Conservation (phyloP, 2,797 vertebrate genomes). For the Neopelma chrysocephalum region DNA sequence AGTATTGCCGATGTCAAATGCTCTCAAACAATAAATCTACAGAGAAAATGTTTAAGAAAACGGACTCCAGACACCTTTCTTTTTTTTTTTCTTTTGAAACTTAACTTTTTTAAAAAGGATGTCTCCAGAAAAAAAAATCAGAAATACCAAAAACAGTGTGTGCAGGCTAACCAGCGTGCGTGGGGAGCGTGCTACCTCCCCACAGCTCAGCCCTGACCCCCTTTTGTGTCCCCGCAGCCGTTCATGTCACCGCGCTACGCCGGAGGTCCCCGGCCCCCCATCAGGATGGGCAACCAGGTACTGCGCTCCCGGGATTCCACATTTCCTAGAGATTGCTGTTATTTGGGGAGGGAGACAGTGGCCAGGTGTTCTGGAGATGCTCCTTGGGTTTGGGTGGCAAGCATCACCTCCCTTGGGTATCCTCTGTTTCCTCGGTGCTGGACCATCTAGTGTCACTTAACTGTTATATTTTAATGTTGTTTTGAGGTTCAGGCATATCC, state of each 20-base stretch:
- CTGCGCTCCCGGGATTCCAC: background rate
- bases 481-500: background rate
- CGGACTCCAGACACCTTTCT: slow-evolving; percentile 17
- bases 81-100: background rate
- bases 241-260: slow-evolving; percentile 98
- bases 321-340: background rate
- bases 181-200: slow-evolving; percentile 66
- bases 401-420: accelerated
- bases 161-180: slow-evolving; percentile 30
- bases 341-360: background rate
- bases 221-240: slow-evolving; percentile 84
- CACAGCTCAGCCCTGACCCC: slow-evolving; percentile 67
- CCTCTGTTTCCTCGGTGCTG: background rate
- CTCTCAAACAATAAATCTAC: slow-evolving; percentile 26
- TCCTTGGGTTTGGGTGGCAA: background rate
- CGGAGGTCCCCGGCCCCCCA: slow-evolving; percentile 95
- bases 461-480: background rate
- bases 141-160: background rate
- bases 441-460: background rate
- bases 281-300: slow-evolving; percentile 99
- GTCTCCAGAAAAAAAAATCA: background rate
- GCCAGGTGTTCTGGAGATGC: background rate
- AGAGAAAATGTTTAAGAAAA: slow-evolving; percentile 22
- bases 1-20: background rate
- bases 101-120: background rate